Base-by-base conservation (phyloP, 2,113 vertebrate genomes). In the Circaetus cinerascens region DNA sequence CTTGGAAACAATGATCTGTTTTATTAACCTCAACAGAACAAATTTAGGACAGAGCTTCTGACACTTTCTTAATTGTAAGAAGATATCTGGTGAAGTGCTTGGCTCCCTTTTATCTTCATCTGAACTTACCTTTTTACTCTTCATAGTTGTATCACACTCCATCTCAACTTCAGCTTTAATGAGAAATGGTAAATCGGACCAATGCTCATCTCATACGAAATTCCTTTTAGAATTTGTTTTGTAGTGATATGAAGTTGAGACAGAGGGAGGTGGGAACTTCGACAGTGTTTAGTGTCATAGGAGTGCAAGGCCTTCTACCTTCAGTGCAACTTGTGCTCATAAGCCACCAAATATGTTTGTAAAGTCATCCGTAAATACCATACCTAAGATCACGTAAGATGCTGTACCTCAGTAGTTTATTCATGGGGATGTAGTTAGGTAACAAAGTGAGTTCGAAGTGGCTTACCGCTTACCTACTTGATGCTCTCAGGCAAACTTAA, bases 1-100 rank as follows among this genome's bases (percentile, higher is more conserved):
- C 56, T 90, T 92, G 40, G 80, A 96, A 97, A 96, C 66, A 87
- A 59, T 62, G 67, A 85, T 96, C 48, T 92, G 26, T 80, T 94
- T 93, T 74, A 88, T 92, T 92, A 78, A 46, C 59, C 67, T 67
- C 5, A 76, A 81, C 45, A 82, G 91, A 73, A 87, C 53, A 96
- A 85, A 94, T 75, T 50, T 53, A 53, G 46, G 80, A 75, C 84
- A 73, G 73, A 82, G 53, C 26, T 91, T 93, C 73, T 94, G 88
- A 62, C 20, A n/a, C 60, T 73, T 94, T n/a, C 60, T 93, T 91
- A 96, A 95, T 95, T 94, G 68, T 78, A 89, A 91, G 74, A 67
- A 43, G 56, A 13, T 79, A 71, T 17, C 32, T 78, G 20, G 19
- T 85, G 53, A 89, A 82, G 51, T 40, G 17, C 53, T 75, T 60